Evolutionary conservation across 2,113 vertebrate species (phyloP).

Genomic region (Campylorhamphus procurvoides): DNA sequence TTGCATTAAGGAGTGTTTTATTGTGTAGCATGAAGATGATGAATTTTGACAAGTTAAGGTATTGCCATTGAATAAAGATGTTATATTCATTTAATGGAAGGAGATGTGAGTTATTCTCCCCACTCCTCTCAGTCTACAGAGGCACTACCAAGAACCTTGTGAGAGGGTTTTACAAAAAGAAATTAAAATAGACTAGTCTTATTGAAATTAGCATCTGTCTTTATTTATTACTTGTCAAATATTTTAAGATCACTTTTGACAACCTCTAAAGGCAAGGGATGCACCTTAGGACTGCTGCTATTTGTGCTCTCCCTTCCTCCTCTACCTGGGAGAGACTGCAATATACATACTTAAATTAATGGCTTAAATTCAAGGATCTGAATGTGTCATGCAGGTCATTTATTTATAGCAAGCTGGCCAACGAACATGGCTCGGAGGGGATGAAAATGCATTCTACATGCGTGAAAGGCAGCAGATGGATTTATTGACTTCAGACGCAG

Average conservation of each 20-base stretch:
- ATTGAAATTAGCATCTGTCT: background rate
- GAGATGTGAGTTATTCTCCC: background rate
- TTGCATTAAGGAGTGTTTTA: background rate
- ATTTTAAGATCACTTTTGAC: background rate
- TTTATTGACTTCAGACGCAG: constrained; percentile 49
- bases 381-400: background rate
- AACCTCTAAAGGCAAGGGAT: background rate
- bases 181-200: background rate
- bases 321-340: background rate
- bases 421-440: background rate
- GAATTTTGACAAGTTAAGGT: background rate
- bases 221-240: background rate
- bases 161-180: background rate
- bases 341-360: background rate
- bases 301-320: background rate
- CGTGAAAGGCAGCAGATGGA: constrained; percentile 40
- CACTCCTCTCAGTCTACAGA: background rate
- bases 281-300: background rate
- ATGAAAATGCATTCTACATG: constrained; percentile 37
- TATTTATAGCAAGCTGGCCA: constrained; percentile 14
- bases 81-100: background rate
- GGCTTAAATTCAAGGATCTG: background rate
- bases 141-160: background rate
- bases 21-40: background rate
- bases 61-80: background rate